phyloP scores from a whole-genome alignment of 1,140 invertebrate species.

The Eupeodes corollae region DNA sequence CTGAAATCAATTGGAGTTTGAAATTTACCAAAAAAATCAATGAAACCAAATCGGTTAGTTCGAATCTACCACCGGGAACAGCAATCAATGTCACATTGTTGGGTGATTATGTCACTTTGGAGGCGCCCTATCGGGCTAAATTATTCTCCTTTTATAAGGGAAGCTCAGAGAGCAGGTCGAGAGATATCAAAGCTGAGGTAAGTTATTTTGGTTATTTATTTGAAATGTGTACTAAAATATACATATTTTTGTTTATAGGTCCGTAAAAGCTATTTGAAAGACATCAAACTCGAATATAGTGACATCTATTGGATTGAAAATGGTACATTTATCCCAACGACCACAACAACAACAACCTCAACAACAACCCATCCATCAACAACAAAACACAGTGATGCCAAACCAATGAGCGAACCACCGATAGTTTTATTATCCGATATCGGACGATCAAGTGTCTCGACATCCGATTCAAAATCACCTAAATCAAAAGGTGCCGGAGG shows the following conservation, averaged over 20 bases:
- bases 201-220: neutral
- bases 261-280: constrained; percentile 51
- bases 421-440: constrained; percentile 13
- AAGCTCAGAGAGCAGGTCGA: constrained; percentile 28
- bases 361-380: constrained; percentile 54
- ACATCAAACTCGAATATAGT: constrained; percentile 54
- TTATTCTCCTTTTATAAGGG: constrained; percentile 60
- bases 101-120: constrained; percentile 57
- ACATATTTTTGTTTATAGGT: constrained; percentile 13
- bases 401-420: constrained; percentile 34
- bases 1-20: constrained; percentile 57
- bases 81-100: constrained; percentile 64
- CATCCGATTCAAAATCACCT: no score
- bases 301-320: constrained; percentile 63
- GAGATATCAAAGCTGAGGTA: constrained; percentile 28
- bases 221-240: neutral
- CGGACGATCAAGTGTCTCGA: no score
- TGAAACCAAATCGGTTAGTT: constrained; percentile 37
- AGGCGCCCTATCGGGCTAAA: constrained; percentile 58
- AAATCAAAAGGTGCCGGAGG: no score
- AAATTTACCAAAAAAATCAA: constrained; percentile 44
- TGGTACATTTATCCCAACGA: constrained; percentile 62
- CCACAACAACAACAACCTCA: constrained; percentile 58
- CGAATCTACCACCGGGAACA: constrained; percentile 51
- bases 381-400: constrained; percentile 39